Percentiles rank a stretch among this genome's conserved stretches.
Evolutionary conservation across 2,888 invertebrate species (phyloP).

Genomic region (Merodon equestris): DNA sequence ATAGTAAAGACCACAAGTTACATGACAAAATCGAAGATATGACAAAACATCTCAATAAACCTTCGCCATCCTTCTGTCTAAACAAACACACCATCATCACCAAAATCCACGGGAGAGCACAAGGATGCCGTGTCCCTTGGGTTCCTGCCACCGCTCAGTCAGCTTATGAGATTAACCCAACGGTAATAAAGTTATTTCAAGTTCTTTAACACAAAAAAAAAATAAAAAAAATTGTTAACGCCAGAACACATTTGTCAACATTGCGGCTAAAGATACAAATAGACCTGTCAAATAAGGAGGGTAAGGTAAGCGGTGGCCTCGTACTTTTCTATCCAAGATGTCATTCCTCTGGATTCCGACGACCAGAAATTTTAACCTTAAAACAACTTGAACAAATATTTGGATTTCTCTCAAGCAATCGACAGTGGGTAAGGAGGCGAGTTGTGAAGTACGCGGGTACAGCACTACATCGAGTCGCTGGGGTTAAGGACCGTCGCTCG

Average conservation of each 20-base stretch:
- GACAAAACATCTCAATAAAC: slow-evolving; percentile 40
- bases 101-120: neutral
- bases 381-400: slow-evolving; percentile 78
- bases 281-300: slow-evolving; percentile 52
- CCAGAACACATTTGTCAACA: slow-evolving; percentile 65
- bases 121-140: neutral
- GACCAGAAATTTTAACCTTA: slow-evolving; percentile 77
- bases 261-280: slow-evolving; percentile 62
- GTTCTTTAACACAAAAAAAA: slow-evolving; percentile 50
- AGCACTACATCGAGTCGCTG: slow-evolving; percentile 36
- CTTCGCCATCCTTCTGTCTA: slow-evolving; percentile 19
- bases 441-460: neutral
- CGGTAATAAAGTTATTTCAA: slow-evolving; percentile 67
- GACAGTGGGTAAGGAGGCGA: slow-evolving; percentile 28
- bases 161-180: slow-evolving; percentile 63
- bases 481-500: slow-evolving; percentile 71
- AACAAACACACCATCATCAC: slow-evolving; percentile 11
- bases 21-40: slow-evolving; percentile 36
- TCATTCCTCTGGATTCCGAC: slow-evolving; percentile 47
- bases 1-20: neutral
- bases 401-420: slow-evolving; percentile 67
- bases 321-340: slow-evolving; percentile 64
- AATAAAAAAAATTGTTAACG: slow-evolving; percentile 36
- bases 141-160: neutral
- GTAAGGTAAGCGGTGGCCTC: slow-evolving; percentile 21